Conservation (phyloP, 2,888 invertebrate species). For the Hirtodrosophila duncani region DNA sequence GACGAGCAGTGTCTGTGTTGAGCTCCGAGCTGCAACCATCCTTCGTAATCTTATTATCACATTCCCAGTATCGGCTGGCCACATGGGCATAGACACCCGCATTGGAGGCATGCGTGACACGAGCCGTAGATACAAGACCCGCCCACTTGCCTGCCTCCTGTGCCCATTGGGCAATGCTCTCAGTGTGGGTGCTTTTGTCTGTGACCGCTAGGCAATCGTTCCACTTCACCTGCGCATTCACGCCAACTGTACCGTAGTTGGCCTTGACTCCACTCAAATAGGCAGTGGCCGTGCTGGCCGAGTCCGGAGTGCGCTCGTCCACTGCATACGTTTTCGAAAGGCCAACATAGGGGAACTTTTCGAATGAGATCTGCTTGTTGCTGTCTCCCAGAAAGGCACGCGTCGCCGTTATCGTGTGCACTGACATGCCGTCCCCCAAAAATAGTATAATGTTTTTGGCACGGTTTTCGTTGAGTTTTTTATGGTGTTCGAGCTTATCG, state of each 20-base stretch:
- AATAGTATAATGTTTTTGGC: conserved; percentile 84
- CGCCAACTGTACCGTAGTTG: conserved; percentile 87
- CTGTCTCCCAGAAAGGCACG: conserved; percentile 83
- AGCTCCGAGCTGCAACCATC: conserved; percentile 76
- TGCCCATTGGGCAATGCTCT: conserved; percentile 85
- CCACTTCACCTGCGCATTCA: conserved; percentile 82
- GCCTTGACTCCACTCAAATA: conserved; percentile 88
- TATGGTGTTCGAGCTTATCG: conserved; percentile 51
- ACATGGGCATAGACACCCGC: conserved; percentile 85
- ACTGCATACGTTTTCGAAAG: conserved; percentile 85
- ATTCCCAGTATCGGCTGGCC: conserved; percentile 85
- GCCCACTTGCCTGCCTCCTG: conserved; percentile 83
- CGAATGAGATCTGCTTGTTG: conserved; percentile 81
- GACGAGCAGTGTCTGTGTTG: conserved; percentile 85
- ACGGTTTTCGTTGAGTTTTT: conserved; percentile 63
- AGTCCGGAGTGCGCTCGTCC: conserved; percentile 88
- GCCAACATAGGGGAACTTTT: conserved; percentile 81
- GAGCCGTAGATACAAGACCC: conserved; percentile 86
- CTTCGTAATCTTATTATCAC: conserved; percentile 80
- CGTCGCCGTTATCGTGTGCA: conserved; percentile 83
- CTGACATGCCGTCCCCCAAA: conserved; percentile 87
- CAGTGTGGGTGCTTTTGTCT: conserved; percentile 80
- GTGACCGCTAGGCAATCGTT: conserved; percentile 82
- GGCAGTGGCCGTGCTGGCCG: conserved; percentile 89
- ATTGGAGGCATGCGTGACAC: conserved; percentile 88